phyloP scores from a whole-genome alignment of 2,113 vertebrate genomes.

The Oryzias curvinotus region DNA sequence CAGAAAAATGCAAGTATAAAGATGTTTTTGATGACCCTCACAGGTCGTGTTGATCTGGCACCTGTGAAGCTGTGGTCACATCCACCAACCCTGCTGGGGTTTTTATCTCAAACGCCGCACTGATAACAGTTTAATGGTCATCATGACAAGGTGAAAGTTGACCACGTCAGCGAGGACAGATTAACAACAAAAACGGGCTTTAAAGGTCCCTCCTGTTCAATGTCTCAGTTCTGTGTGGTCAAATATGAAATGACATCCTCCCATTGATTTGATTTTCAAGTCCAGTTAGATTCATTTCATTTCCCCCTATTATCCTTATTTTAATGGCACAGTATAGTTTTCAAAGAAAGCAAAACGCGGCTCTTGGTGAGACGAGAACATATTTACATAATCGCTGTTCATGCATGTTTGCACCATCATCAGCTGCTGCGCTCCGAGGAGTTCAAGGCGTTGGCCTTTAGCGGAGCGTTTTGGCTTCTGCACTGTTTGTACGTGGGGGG shows the following conservation, averaged over 20 bases:
- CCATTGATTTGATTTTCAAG: background rate
- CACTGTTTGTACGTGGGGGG: background rate
- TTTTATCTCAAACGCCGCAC: slow-evolving; percentile 4
- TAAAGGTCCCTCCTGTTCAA: background rate
- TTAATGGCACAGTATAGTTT: background rate
- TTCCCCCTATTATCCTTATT: too few species aligned
- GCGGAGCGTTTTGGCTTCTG: too few species aligned
- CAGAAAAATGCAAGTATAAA: background rate
- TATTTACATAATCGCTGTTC: background rate
- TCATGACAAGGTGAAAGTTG: slow-evolving; percentile 12
- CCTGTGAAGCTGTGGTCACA: background rate
- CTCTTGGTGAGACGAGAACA: background rate
- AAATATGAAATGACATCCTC: background rate
- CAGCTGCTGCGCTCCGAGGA: background rate
- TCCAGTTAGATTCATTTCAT: too few species aligned
- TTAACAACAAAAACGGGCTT: background rate
- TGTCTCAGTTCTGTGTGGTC: background rate
- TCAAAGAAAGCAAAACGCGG: background rate
- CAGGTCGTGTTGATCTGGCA: slow-evolving; percentile 6
- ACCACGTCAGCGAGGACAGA: slow-evolving; percentile 11
- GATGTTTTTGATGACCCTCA: background rate
- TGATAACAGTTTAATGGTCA: slow-evolving; percentile 30
- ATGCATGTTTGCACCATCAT: background rate
- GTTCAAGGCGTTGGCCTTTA: too few species aligned
- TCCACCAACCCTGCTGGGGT: background rate